Evolutionary conservation across 2,113 vertebrate species (phyloP).

Genomic region (Chaetorhynchus papuensis): DNA sequence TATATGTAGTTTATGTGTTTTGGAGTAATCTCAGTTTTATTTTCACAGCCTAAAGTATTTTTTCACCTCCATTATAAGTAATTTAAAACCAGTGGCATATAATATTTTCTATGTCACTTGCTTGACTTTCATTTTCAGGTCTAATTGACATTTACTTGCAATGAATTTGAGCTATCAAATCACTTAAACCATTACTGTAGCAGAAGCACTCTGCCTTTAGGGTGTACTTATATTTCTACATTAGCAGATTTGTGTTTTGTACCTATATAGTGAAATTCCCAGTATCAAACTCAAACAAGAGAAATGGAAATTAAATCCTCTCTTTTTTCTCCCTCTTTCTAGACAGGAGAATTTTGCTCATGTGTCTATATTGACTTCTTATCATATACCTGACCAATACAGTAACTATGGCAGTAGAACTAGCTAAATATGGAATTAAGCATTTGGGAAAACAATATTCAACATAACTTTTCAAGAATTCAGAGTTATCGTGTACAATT

Average conservation of each 20-base stretch:
- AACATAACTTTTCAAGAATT: not conserved
- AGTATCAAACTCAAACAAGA: not conserved
- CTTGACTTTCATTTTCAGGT: conserved; percentile 36
- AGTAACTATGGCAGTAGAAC: not conserved
- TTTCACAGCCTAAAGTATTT: not conserved
- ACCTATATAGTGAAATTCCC: not conserved
- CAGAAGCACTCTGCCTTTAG: conserved; percentile 19
- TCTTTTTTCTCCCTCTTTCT: not conserved
- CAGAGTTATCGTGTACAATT: conserved; percentile 27
- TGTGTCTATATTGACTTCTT: not conserved
- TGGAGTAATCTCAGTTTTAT: not conserved
- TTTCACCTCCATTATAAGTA: conserved; percentile 36
- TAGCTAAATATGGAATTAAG: not conserved
- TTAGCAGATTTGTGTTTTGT: not conserved
- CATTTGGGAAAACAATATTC: not conserved
- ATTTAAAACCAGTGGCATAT: not conserved
- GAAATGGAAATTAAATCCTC: not conserved
- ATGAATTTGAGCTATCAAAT: conserved; percentile 28
- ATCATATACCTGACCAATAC: not conserved
- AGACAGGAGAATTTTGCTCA: not conserved
- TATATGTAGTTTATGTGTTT: not conserved
- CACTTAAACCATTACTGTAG: conserved; percentile 7
- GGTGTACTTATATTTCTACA: conserved; percentile 1
- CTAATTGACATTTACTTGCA: conserved; percentile 36
- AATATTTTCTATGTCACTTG: conserved; percentile 3